Base-by-base conservation (phyloP, 2,797 vertebrate genomes). In the Zenarchopterus dispar region DNA sequence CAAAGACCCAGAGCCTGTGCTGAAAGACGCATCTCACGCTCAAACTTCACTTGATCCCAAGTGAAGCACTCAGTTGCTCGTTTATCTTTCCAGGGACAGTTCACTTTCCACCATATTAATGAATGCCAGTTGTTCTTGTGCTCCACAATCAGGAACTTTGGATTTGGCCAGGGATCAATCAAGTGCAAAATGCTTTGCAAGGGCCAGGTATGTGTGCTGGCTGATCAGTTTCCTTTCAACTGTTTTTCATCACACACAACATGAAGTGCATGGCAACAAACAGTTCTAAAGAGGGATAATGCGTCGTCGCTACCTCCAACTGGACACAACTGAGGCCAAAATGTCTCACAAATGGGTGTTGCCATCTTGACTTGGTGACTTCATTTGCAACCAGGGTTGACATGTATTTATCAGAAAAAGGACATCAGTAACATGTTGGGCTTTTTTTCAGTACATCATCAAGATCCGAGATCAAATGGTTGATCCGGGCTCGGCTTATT, bases 71-170 rank as follows among this genome's bases (percentile, higher is more conserved):
- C 59, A 24, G 53, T 41, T 16, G 67, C 81, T 89, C 86, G 80
- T 86, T 84, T 78, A 82, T 90, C 88, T 82, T 82, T 54, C 8
- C 52, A 4, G 69, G 82, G 82, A 90, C 70, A 60, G 78, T 82
- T 84, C 45, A 31, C 65, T 77, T 70, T 77, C 58, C 60, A 56
- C 63, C 56, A 41, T 60, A 66, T 79, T 93, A 93, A 94, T 93
- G 88, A 89, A 90, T 88, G 78, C 89, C 93, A 94, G 92, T 93
- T 93, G 92, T 88, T 84, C 54, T 68, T 67, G 72, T 55, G 69
- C 62, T 82, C 78, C 75, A 89, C 81, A 92, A 91, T 91, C 89
- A 91, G 72, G 56, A 73, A 78, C 71, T 88, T 86, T 75, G 71
- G 56, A 67, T 85, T 88, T 89, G 86, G 84, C 82, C 21, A 0